Conservation (phyloP, 2,113 vertebrate species). For the Thymallus thymallus region DNA sequence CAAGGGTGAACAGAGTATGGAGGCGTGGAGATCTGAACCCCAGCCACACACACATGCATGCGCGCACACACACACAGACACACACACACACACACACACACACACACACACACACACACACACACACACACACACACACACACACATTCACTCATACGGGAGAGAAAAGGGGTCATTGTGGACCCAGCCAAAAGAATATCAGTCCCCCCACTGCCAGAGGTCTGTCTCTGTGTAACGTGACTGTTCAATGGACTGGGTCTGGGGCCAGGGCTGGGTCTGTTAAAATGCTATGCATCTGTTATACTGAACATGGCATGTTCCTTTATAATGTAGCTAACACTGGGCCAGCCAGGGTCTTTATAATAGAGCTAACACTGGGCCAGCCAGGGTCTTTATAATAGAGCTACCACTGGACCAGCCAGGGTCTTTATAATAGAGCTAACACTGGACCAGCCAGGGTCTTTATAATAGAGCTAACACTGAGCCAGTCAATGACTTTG, state of each 20-base stretch:
- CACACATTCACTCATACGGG: constrained; percentile 18
- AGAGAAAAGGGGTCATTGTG: not conserved
- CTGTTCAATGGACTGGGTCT: constrained; percentile 46
- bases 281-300: constrained; percentile 68
- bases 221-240: constrained; percentile 36
- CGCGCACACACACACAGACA: not conserved
- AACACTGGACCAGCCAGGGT: too few relatives aligned
- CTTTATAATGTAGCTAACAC: not conserved
- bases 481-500: too few relatives aligned
- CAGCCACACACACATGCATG: not conserved
- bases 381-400: too few relatives aligned
- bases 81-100: constrained; percentile 4
- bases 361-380: too few relatives aligned
- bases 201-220: constrained; percentile 23
- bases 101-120: constrained; percentile 5
- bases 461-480: too few relatives aligned
- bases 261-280: constrained; percentile 54
- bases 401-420: too few relatives aligned
- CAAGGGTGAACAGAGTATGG: constrained; percentile 41
- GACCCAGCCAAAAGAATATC: constrained; percentile 29
- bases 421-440: too few relatives aligned
- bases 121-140: not conserved
- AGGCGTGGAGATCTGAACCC: constrained; percentile 32
- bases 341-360: not conserved
- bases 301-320: constrained; percentile 49